Conservation (phyloP, 2,888 invertebrate species). For the Aelia acuminata region DNA sequence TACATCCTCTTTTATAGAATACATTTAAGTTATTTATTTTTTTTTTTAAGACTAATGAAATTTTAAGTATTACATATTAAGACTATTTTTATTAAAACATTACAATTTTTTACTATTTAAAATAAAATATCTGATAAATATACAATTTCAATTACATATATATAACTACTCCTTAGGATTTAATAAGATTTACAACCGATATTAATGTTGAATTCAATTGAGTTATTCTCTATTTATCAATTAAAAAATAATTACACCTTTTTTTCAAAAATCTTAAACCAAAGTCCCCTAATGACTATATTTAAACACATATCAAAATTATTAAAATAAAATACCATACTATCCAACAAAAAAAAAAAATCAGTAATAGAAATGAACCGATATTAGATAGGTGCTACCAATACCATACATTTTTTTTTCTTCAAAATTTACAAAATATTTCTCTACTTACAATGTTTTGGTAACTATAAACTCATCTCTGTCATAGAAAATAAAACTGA, state of each 20-base stretch:
- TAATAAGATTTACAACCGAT: slow-evolving; percentile 38
- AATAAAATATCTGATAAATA: slow-evolving; percentile 29
- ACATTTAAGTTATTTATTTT: neutral
- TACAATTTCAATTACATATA: slow-evolving; percentile 34
- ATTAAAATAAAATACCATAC: neutral
- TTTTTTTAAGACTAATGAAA: slow-evolving; percentile 27
- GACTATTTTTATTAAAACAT: slow-evolving; percentile 46
- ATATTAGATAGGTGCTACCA: slow-evolving; percentile 13
- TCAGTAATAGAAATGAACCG: no score
- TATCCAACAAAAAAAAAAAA: neutral
- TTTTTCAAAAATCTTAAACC: slow-evolving; percentile 14
- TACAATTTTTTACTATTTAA: slow-evolving; percentile 46
- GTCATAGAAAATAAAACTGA: neutral
- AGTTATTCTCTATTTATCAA: neutral
- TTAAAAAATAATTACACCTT: slow-evolving; percentile 23
- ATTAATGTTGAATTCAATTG: slow-evolving; percentile 9
- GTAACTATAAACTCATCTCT: slow-evolving; percentile 36
- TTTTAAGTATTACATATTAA: slow-evolving; percentile 33
- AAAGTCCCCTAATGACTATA: slow-evolving; percentile 18
- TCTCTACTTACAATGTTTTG: slow-evolving; percentile 19
- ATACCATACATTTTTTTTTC: slow-evolving; percentile 27
- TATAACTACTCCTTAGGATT: slow-evolving; percentile 39
- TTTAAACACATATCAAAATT: slow-evolving; percentile 6
- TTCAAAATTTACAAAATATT: slow-evolving; percentile 41
- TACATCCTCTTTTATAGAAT: slow-evolving; percentile 11